Evolutionary conservation across 2,797 vertebrate species (phyloP).

Genomic region (Caiman crocodilus): DNA sequence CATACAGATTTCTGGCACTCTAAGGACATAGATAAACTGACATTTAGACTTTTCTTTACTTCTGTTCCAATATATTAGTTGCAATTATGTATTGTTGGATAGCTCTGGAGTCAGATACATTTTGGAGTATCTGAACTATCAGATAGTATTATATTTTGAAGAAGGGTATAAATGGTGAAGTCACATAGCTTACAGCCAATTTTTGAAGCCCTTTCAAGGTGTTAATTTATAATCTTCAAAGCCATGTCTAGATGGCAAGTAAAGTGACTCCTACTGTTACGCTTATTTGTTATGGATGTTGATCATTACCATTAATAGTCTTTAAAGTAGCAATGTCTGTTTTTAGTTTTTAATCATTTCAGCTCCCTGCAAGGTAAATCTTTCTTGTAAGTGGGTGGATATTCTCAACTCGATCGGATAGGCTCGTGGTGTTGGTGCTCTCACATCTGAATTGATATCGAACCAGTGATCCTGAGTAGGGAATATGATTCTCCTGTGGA

Average conservation of each 20-base stretch:
- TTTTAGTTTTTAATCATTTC: neutral
- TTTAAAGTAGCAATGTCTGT: neutral
- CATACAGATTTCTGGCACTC: neutral
- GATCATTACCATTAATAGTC: neutral
- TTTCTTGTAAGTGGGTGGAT: neutral
- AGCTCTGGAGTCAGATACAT: neutral
- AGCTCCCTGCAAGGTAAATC: neutral
- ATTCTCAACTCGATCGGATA: neutral
- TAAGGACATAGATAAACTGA: accelerated
- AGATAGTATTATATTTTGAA: neutral
- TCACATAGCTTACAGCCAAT: neutral
- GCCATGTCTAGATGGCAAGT: neutral
- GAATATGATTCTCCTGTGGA: neutral
- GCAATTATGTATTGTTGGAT: neutral
- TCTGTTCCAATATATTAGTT: neutral
- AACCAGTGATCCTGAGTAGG: neutral
- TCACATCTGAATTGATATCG: neutral
- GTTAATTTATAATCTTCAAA: neutral
- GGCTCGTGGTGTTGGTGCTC: neutral
- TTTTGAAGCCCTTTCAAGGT: neutral
- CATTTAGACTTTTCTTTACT: neutral
- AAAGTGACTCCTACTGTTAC: neutral
- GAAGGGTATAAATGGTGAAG: neutral
- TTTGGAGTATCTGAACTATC: neutral
- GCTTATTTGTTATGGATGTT: neutral